phyloP scores from a whole-genome alignment of 2,797 vertebrate species.

The Artibeus lituratus region DNA sequence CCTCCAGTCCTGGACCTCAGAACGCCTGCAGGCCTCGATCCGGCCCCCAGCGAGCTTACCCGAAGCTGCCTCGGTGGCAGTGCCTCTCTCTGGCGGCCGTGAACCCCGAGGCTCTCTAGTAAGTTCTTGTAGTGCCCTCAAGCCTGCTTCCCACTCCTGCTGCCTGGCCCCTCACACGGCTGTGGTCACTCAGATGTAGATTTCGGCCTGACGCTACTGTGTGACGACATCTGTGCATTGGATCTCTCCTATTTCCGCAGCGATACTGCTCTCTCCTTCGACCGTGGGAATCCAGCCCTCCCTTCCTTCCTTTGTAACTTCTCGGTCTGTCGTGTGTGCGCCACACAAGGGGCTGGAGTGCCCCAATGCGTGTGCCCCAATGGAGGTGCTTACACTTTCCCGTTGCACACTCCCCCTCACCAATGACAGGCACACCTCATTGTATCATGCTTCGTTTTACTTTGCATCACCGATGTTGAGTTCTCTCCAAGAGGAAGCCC shows the following conservation, averaged over 20 bases:
- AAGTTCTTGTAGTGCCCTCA: neutral
- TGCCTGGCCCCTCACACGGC: neutral
- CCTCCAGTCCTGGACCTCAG: neutral
- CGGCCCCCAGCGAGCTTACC: neutral
- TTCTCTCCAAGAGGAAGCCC: too few species aligned
- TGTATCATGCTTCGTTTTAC: too few species aligned
- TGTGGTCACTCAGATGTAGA: slow-evolving; percentile 42
- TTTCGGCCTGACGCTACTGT: neutral
- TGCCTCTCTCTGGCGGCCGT: neutral
- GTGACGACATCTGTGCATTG: neutral
- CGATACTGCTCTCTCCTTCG: neutral
- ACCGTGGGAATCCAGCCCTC: neutral
- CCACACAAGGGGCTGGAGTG: neutral
- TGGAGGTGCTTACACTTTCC: neutral
- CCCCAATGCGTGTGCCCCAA: neutral
- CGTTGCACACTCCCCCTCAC: slow-evolving; percentile 5
- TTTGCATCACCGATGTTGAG: too few species aligned
- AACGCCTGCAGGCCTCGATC: neutral
- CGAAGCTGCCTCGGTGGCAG: neutral
- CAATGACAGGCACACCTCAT: neutral
- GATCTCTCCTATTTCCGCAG: neutral
- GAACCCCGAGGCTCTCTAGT: neutral
- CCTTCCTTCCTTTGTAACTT: neutral
- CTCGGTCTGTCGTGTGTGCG: neutral
- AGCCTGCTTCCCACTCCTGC: neutral